A percentile compares a stretch with the other conserved stretches of the same genome.
Conservation (phyloP, 2,797 vertebrate genomes). For the Coluber constrictor region DNA sequence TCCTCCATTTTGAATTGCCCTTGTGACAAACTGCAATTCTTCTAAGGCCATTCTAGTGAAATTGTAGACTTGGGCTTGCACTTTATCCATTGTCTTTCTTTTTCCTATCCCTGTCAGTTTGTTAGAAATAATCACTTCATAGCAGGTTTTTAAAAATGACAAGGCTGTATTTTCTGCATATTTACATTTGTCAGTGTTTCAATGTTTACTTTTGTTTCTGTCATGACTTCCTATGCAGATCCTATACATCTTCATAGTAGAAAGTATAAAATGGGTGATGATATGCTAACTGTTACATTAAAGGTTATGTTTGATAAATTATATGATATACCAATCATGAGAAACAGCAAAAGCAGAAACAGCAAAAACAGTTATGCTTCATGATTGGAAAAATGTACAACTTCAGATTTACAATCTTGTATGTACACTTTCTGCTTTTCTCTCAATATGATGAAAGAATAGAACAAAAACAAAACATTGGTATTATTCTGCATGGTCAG, state of each 20-base stretch:
- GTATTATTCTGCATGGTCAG: not conserved
- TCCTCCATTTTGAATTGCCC: not conserved
- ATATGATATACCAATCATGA: not conserved
- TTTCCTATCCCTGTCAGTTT: not conserved
- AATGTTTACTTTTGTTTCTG: not conserved
- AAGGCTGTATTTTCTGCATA: not conserved
- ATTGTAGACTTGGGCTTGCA: not conserved
- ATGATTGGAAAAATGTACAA: not conserved
- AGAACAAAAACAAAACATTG: not conserved
- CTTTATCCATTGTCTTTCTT: not conserved
- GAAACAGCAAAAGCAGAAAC: not conserved
- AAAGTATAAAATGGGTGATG: not conserved
- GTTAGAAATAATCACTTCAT: not conserved
- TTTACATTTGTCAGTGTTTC: not conserved
- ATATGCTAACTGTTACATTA: not conserved
- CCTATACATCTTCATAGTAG: not conserved
- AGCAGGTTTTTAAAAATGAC: not conserved
- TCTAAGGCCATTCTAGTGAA: not conserved
- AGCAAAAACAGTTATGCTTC: not conserved
- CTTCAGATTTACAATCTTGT: not conserved
- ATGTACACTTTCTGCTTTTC: not conserved
- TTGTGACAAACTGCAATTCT: not conserved
- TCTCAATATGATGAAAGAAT: not conserved
- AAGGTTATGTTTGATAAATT: not conserved
- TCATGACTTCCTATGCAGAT: not conserved